Evolutionary conservation across 2,888 invertebrate genomes (phyloP).

Genomic region (Callimorpha dominula): DNA sequence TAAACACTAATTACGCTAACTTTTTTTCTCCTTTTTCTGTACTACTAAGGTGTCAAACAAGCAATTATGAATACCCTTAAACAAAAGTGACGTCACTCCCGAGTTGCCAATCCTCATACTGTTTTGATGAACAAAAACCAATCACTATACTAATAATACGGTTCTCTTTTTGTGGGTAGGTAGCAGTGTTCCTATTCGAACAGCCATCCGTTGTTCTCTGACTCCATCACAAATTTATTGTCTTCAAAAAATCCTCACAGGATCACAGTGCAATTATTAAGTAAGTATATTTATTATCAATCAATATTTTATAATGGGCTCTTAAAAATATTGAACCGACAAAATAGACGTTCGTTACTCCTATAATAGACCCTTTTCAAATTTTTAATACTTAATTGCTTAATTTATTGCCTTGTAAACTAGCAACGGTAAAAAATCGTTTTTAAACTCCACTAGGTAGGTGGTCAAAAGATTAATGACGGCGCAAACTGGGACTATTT

Average conservation of each 20-base stretch:
- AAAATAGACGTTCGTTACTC: conserved; percentile 29
- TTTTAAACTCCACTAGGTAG: conserved; percentile 59
- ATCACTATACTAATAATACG: too few species aligned
- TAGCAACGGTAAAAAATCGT: conserved; percentile 41
- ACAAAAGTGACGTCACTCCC: too few species aligned
- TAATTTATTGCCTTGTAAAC: conserved; percentile 54
- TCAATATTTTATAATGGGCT: conserved; percentile 8
- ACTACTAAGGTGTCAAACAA: too few species aligned
- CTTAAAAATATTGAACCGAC: neutral
- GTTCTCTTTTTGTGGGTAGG: too few species aligned
- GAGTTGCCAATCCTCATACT: too few species aligned
- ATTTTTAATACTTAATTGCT: conserved; percentile 52
- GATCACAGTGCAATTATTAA: neutral
- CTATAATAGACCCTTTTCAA: conserved; percentile 39
- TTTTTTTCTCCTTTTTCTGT: too few species aligned
- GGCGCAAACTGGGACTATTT: conserved; percentile 75
- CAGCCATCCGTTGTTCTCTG: neutral
- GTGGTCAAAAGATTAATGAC: conserved; percentile 81
- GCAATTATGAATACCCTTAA: too few species aligned
- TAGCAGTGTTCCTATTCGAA: neutral
- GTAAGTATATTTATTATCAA: conserved; percentile 4
- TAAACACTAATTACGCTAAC: too few species aligned
- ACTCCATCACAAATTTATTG: neutral
- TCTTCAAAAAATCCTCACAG: too few species aligned
- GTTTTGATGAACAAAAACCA: too few species aligned